Percentiles rank a stretch among this genome's conserved stretches.
These are phyloP conservation scores for Paratrypauchen microcephalus DNA, from an alignment of 2,797 vertebrate species.

Conservation along the genomic window DNA sequence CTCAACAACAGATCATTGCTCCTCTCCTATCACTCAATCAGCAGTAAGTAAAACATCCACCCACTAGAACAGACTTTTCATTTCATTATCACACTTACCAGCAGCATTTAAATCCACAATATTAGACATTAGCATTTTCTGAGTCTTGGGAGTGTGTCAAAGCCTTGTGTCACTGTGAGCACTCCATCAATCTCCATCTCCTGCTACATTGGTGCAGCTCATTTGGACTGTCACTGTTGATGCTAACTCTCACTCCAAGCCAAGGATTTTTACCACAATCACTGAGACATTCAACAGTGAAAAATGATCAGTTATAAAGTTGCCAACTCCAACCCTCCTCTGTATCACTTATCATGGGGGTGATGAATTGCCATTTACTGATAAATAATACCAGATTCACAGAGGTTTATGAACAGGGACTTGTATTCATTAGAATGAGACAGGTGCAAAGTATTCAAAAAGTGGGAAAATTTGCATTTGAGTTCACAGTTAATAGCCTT, in stretches of 20 bases:
- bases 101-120: constrained; percentile 22
- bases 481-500: constrained; percentile 12
- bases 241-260: constrained; percentile 46
- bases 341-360: constrained; percentile 55
- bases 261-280: constrained; percentile 54
- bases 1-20: too few species aligned
- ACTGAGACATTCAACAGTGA: constrained; percentile 59
- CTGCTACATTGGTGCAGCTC: constrained; percentile 47
- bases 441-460: constrained; percentile 52
- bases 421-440: constrained; percentile 62
- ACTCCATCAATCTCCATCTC: constrained; percentile 59
- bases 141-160: constrained; percentile 32
- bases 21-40: background rate
- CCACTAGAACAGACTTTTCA: constrained; percentile 4
- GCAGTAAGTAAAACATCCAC: background rate
- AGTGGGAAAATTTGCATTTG: constrained; percentile 21
- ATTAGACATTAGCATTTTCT: constrained; percentile 35
- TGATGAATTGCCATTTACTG: constrained; percentile 57
- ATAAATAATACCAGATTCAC: constrained; percentile 61
- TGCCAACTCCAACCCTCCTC: constrained; percentile 51
- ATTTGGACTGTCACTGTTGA: constrained; percentile 60
- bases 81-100: constrained; percentile 17
- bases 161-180: constrained; percentile 24
- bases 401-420: constrained; percentile 40
- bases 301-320: constrained; percentile 73